Percentiles rank a stretch among this genome's conserved stretches.
phyloP scores from a whole-genome alignment of 2,888 invertebrate species.

The Rhorus exstirpatorius region DNA sequence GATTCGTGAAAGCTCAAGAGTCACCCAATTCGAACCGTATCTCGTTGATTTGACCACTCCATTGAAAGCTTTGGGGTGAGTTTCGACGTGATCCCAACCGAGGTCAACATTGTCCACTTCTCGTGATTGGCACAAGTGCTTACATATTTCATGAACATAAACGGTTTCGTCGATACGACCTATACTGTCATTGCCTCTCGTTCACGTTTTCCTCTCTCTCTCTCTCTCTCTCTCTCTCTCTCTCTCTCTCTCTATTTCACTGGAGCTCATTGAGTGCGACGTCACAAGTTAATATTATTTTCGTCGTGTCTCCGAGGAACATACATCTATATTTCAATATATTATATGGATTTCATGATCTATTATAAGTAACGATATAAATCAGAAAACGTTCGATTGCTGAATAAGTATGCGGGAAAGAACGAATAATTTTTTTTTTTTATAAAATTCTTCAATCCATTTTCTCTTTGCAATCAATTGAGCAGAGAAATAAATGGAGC shows the following conservation, averaged over 20 bases:
- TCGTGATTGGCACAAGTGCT: slow-evolving; percentile 59
- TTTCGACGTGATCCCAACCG: not conserved
- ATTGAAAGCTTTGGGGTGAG: not conserved
- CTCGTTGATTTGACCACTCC: slow-evolving; percentile 14
- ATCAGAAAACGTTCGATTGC: too few relatives aligned
- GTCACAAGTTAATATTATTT: not conserved
- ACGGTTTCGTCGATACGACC: slow-evolving; percentile 41
- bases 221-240: not conserved
- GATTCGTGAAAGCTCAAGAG: not conserved
- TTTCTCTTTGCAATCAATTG: too few relatives aligned
- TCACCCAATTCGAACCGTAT: not conserved
- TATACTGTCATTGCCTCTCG: not conserved
- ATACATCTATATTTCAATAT: not conserved
- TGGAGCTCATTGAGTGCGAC: not conserved
- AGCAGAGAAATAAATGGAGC: too few relatives aligned
- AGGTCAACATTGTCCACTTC: slow-evolving; percentile 22
- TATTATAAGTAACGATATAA: too few relatives aligned
- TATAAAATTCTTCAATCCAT: too few relatives aligned
- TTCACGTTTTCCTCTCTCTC: not conserved
- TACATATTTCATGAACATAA: slow-evolving; percentile 56
- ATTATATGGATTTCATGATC: not conserved
- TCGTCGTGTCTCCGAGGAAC: not conserved
- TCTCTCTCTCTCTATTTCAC: not conserved
- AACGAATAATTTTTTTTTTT: too few relatives aligned
- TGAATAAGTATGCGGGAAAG: too few relatives aligned